Conservation (phyloP, 2,113 vertebrate species). For the Lophura nycthemera region DNA sequence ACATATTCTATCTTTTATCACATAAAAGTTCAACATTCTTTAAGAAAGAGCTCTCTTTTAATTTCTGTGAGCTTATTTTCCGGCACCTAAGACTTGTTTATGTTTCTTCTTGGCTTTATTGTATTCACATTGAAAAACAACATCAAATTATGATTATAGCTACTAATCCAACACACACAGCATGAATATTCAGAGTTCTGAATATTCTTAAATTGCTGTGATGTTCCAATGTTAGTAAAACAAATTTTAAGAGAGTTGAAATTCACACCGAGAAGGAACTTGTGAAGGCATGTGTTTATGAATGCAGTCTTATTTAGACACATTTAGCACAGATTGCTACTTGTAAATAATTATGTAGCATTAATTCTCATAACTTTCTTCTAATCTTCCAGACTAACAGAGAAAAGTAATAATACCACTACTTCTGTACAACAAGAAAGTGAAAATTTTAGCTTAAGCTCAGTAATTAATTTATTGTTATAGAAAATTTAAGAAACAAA, state of each 20-base stretch:
- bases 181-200: not conserved
- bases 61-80: not conserved
- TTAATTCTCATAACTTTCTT: not conserved
- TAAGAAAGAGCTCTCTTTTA: not conserved
- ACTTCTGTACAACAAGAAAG: not conserved
- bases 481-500: not conserved
- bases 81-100: not conserved
- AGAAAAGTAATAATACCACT: not conserved
- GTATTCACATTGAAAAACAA: not conserved
- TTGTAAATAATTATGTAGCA: not conserved
- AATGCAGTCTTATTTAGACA: not conserved
- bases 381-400: not conserved
- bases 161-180: not conserved
- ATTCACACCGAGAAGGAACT: not conserved
- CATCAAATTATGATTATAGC: not conserved
- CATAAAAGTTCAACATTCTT: not conserved
- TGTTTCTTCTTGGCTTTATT: not conserved
- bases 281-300: not conserved
- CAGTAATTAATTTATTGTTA: not conserved
- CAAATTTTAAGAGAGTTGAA: not conserved
- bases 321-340: not conserved
- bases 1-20: not conserved
- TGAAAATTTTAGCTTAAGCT: not conserved
- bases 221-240: not conserved
- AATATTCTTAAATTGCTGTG: not conserved